Evolutionary conservation across 2,888 invertebrate species (phyloP).

Genomic region (Lycophotia porphyrea): DNA sequence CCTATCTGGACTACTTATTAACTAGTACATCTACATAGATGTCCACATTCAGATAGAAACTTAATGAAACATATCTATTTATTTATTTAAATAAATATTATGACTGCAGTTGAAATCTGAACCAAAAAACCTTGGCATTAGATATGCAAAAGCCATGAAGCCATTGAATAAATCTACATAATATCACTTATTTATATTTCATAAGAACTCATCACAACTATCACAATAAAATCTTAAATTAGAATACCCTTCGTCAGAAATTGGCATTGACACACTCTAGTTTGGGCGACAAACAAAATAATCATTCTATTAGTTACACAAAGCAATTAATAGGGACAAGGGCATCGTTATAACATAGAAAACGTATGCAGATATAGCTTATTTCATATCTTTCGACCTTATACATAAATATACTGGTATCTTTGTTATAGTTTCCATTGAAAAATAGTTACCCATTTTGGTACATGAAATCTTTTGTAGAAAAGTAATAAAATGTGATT

Average conservation of each 20-base stretch:
- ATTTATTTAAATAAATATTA: background rate
- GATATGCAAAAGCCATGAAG: slow-evolving; percentile 2
- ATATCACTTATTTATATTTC: background rate
- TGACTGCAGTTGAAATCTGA: background rate
- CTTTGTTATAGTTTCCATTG: slow-evolving; percentile 3
- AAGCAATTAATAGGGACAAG: slow-evolving; percentile 50
- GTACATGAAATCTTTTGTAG: background rate
- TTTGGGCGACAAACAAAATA: slow-evolving; percentile 8
- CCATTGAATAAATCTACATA: slow-evolving; percentile 8
- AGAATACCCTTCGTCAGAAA: slow-evolving; percentile 34
- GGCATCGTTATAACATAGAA: slow-evolving; percentile 12
- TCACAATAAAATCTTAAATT: slow-evolving; percentile 14
- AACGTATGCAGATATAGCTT: background rate
- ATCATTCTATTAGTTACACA: slow-evolving; percentile 37
- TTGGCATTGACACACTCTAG: slow-evolving; percentile 57
- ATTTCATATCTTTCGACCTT: slow-evolving; percentile 16
- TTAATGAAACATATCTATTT: background rate
- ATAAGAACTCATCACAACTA: background rate
- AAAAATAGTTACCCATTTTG: background rate
- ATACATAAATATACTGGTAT: too few relatives aligned
- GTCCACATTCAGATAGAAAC: background rate
- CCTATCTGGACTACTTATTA: too few relatives aligned
- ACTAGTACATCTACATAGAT: too few relatives aligned
- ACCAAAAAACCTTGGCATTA: background rate
- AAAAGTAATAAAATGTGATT: too few relatives aligned